These are phyloP conservation scores for Caenorhabditis doughertyi DNA, from an alignment of 2,888 invertebrate species.

Conservation along the genomic window DNA sequence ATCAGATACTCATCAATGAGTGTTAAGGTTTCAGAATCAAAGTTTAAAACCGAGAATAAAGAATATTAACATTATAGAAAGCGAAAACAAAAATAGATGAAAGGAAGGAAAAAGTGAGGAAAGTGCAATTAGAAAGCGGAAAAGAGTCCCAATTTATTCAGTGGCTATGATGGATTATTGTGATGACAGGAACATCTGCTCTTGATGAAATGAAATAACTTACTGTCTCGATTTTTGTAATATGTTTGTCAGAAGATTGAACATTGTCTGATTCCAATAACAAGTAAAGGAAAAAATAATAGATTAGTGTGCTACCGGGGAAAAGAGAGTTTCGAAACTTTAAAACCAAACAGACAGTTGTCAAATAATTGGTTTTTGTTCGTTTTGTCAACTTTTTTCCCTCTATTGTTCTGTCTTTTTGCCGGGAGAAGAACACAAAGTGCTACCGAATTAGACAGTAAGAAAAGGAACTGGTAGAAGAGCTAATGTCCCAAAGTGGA, in stretches of 20 bases:
- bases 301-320: constrained; percentile 18
- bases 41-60: no score
- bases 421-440: constrained; percentile 7
- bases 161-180: constrained; percentile 35
- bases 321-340: constrained; percentile 13
- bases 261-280: constrained; percentile 18
- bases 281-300: constrained; percentile 12
- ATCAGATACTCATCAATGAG: no score
- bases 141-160: constrained; percentile 36
- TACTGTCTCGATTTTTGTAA: constrained; percentile 41
- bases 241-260: constrained; percentile 26
- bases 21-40: no score
- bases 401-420: constrained; percentile 11
- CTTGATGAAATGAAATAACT: constrained; percentile 41
- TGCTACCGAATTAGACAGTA: background rate
- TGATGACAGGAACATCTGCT: constrained; percentile 47
- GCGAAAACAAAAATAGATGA: background rate
- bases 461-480: background rate
- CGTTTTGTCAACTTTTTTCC: constrained; percentile 10
- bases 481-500: constrained; percentile 12
- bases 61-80: background rate
- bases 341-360: constrained; percentile 49
- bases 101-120: constrained; percentile 16
- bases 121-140: constrained; percentile 30
- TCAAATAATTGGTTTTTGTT: constrained; percentile 54